phyloP scores from a whole-genome alignment of 2,888 invertebrate species.

The Dynastes grantii region DNA sequence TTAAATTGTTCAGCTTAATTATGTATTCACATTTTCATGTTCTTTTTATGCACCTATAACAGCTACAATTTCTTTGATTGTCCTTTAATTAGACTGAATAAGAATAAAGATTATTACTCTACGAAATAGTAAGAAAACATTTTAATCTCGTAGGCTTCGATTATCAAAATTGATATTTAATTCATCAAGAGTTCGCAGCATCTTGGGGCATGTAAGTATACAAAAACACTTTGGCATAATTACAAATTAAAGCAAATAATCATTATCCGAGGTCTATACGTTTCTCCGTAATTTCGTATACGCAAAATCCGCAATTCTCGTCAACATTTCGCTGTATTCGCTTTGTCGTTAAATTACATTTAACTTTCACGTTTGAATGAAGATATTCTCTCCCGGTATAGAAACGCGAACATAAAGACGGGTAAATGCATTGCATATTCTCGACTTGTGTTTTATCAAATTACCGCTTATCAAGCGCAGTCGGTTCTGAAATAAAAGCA shows the following conservation, averaged over 20 bases:
- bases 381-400: conserved; percentile 11
- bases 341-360: conserved; percentile 44
- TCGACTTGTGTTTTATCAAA: conserved; percentile 42
- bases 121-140: no score
- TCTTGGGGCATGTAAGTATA: no score
- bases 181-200: no score
- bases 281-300: conserved; percentile 7
- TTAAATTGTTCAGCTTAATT: no score
- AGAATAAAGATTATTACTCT: no score
- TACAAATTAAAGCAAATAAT: conserved; percentile 3
- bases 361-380: conserved; percentile 34
- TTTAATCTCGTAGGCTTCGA: no score
- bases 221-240: not conserved
- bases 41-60: no score
- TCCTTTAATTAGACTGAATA: no score
- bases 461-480: conserved; percentile 37
- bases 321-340: conserved; percentile 34
- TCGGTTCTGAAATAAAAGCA: conserved; percentile 40
- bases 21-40: no score
- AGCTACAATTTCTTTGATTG: no score
- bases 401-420: conserved; percentile 40
- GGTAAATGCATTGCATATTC: conserved; percentile 44
- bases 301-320: conserved; percentile 19
- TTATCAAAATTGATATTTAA: no score
- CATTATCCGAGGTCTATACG: not conserved